Conservation (phyloP, 2,113 vertebrate species). For the Peromyscus californicus region DNA sequence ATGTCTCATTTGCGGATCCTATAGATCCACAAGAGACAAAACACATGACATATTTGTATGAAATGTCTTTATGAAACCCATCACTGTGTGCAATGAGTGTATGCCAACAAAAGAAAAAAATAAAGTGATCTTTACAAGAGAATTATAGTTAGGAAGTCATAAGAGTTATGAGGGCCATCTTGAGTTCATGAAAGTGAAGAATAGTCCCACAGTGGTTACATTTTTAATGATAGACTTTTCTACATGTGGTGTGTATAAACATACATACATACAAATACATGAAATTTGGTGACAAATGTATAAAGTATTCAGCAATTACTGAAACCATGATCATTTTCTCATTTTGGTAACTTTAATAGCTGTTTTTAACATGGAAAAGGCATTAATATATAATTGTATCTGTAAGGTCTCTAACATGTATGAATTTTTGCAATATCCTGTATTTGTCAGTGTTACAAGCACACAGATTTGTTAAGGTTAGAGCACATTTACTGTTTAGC, state of each 20-base stretch:
- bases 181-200: constrained; percentile 48
- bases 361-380: constrained; percentile 34
- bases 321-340: neutral
- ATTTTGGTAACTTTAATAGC: neutral
- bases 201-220: neutral
- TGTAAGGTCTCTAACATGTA: neutral
- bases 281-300: constrained; percentile 24
- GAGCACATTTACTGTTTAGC: neutral
- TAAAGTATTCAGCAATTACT: neutral
- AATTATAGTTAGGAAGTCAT: constrained; percentile 49
- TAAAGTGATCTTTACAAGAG: constrained; percentile 41
- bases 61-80: neutral
- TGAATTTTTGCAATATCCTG: constrained; percentile 27
- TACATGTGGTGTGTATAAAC: neutral
- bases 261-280: neutral
- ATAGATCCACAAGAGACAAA: neutral
- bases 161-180: constrained; percentile 45
- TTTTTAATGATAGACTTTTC: constrained; percentile 57
- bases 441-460: constrained; percentile 15
- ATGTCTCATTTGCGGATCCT: neutral
- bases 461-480: neutral
- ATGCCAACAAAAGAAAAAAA: neutral
- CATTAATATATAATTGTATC: neutral
- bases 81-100: neutral
- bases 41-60: neutral